Percentiles rank a stretch among this genome's conserved stretches.
Evolutionary conservation across 2,797 vertebrate species (phyloP).

Genomic region (Poecilia wingei): DNA sequence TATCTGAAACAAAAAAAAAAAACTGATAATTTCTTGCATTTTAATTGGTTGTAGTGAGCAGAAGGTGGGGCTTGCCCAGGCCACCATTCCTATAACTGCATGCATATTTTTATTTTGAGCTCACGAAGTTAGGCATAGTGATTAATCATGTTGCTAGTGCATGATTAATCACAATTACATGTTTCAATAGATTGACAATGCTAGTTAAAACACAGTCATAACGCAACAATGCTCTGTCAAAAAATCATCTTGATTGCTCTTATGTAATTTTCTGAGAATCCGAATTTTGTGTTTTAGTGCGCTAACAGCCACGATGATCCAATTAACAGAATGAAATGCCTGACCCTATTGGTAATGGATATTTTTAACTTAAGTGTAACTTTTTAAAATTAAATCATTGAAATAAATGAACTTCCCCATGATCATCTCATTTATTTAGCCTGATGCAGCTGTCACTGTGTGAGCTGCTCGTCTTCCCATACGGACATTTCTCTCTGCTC

Average conservation of each 20-base stretch:
- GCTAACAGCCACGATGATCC: background rate
- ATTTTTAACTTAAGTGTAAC: background rate
- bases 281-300: background rate
- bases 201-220: background rate
- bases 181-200: background rate
- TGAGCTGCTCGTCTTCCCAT: background rate
- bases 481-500: too few species aligned
- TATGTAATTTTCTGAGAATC: background rate
- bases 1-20: too few species aligned
- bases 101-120: too few species aligned
- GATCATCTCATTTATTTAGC: background rate
- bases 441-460: background rate
- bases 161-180: too few species aligned
- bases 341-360: background rate
- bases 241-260: background rate
- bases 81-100: too few species aligned
- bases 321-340: background rate
- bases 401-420: background rate
- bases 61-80: too few species aligned
- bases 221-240: background rate
- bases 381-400: background rate
- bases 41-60: too few species aligned
- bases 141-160: too few species aligned
- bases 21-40: too few species aligned
- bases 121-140: too few species aligned